These are phyloP conservation scores for Camponotus floridanus DNA, from an alignment of 1,140 invertebrate species.

Conservation along the genomic window DNA sequence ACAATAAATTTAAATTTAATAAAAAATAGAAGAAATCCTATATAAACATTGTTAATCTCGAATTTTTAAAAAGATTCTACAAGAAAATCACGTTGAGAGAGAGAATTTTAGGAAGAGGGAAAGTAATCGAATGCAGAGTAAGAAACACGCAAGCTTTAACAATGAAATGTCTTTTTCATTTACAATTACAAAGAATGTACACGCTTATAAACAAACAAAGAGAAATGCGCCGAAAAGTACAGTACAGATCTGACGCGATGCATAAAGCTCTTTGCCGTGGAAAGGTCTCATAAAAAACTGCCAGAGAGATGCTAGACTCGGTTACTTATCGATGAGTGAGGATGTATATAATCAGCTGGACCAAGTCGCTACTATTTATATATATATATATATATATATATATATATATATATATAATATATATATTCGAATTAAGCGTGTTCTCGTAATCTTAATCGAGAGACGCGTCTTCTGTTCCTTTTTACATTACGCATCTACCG, in stretches of 20 bases:
- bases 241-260: slow-evolving; percentile 67
- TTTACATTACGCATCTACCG: slow-evolving; percentile 1
- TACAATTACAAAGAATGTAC: slow-evolving; percentile 80
- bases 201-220: slow-evolving; percentile 76
- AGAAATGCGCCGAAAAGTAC: slow-evolving; percentile 71
- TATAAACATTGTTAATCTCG: background rate
- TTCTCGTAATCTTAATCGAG: slow-evolving; percentile 16
- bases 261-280: slow-evolving; percentile 62
- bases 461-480: background rate
- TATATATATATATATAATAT: background rate
- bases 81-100: background rate
- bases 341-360: slow-evolving; percentile 44
- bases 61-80: background rate
- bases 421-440: slow-evolving; percentile 22
- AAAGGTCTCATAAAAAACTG: slow-evolving; percentile 72
- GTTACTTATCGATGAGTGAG: slow-evolving; percentile 25
- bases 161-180: slow-evolving; percentile 78
- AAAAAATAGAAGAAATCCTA: background rate
- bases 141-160: slow-evolving; percentile 64
- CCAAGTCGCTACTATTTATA: background rate
- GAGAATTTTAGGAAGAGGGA: background rate
- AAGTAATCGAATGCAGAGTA: background rate
- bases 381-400: background rate
- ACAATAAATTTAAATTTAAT: background rate
- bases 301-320: slow-evolving; percentile 47